Base-by-base conservation (phyloP, 2,888 invertebrate genomes). In the Microctonus hyperodae region DNA sequence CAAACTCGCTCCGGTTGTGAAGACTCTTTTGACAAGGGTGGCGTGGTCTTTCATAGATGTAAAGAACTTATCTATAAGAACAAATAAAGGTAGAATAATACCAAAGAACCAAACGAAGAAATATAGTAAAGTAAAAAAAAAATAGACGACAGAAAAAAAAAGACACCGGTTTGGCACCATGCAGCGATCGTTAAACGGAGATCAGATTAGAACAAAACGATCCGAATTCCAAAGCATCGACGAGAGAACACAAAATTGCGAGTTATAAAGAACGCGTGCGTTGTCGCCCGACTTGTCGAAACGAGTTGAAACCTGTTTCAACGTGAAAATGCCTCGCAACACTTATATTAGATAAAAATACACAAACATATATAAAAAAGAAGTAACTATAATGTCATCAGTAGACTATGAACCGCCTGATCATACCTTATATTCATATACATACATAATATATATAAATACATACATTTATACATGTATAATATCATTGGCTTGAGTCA, bases 181-280 rank as follows among this genome's bases (percentile, higher is more conserved):
- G 73, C 70, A 69, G 71, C 69, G 71, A 73, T 73, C 70, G 73
- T 73, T 73, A 71, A 73, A 73, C 69, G 73, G 62, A 73, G 68
- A 71, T 71, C 73, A 73, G 73, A 73, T 73, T 73, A 73, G 71
- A 73, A 73, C 71, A 73, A 73, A 73, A 73, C 71, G 71, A 70
- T 73, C 68, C 67, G 67, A 71, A 73, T 73, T 73, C 71, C 71
- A 55, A 68, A 60, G 69, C 44, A 53, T 62, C 44, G n/a, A 33
- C 44, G 64, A 60, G 65, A 48, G 58, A 4, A 44, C 16, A 56
- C n/a, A n/a, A n/a, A 58, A 55, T 3, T 50, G 58, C 57, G 57
- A 40, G 53, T 4, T 48, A 51, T 33, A 64, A 37, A 68, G 50
- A 51, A 57, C 50, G 48, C 51, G 11, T 44, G 37, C 56, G 70